phyloP scores from a whole-genome alignment of 2,113 vertebrate genomes.

The Mixornis gularis region DNA sequence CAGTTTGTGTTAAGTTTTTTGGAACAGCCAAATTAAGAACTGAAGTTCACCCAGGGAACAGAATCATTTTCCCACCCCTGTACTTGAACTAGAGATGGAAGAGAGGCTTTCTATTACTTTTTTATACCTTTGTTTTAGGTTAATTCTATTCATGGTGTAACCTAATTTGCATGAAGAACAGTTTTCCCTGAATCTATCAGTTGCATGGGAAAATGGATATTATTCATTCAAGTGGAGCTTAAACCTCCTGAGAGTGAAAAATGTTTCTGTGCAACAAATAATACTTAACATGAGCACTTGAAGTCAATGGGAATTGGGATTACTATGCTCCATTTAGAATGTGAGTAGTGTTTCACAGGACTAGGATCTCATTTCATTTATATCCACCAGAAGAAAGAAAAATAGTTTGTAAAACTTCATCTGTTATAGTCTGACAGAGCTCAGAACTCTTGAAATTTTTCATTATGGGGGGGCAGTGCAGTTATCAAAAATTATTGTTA shows the following conservation, averaged over 20 bases:
- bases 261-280: slow-evolving; percentile 28
- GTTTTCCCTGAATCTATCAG: slow-evolving; percentile 9
- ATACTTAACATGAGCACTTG: slow-evolving; percentile 28
- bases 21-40: background rate
- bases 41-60: background rate
- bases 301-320: slow-evolving; percentile 30
- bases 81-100: background rate
- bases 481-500: background rate
- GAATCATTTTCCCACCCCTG: background rate
- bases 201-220: slow-evolving; percentile 19
- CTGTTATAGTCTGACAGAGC: background rate
- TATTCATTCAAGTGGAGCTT: background rate
- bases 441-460: background rate
- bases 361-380: background rate
- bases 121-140: background rate
- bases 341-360: background rate
- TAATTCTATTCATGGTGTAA: slow-evolving; percentile 9
- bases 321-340: slow-evolving; percentile 10
- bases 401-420: background rate
- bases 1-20: background rate
- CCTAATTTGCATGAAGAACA: slow-evolving; percentile 12
- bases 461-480: background rate
- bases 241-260: slow-evolving; percentile 25
- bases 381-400: background rate
- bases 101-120: background rate